These are phyloP conservation scores for Planiliza haematocheilus DNA, from an alignment of 2,113 vertebrate species.

Conservation along the genomic window DNA sequence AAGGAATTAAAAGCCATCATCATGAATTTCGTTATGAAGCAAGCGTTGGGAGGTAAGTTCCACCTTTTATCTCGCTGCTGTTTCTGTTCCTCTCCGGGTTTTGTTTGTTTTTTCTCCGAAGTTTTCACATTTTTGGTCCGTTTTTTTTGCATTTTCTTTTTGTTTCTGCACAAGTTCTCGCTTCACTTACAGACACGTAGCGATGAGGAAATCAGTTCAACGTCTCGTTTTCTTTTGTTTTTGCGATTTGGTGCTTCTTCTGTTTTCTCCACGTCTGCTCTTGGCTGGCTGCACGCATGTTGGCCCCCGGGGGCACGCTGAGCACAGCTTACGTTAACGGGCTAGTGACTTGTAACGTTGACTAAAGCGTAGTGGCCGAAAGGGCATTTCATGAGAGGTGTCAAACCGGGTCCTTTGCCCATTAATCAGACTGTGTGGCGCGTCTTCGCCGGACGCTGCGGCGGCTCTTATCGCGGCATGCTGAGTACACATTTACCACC, in stretches of 20 bases:
- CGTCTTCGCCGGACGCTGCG: slow-evolving; percentile 30
- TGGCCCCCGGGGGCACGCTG: slow-evolving; percentile 23
- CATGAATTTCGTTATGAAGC: slow-evolving; percentile 98
- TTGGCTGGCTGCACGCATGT: slow-evolving; percentile 7
- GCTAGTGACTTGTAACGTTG: slow-evolving; percentile 31
- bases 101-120: background rate
- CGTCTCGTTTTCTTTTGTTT: background rate
- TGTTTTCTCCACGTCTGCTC: slow-evolving; percentile 8
- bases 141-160: background rate
- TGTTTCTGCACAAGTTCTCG: background rate
- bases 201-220: too few species aligned
- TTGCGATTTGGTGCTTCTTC: background rate
- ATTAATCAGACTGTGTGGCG: slow-evolving; percentile 8
- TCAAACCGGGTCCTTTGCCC: slow-evolving; percentile 6
- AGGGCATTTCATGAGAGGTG: slow-evolving; percentile 25
- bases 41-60: slow-evolving; percentile 93
- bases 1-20: slow-evolving; percentile 86
- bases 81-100: background rate
- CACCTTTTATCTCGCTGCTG: background rate
- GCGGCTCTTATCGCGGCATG: slow-evolving; percentile 33
- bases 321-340: slow-evolving; percentile 29
- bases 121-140: too few species aligned
- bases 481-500: slow-evolving; percentile 41
- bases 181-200: too few species aligned
- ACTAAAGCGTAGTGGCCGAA: slow-evolving; percentile 3